Percentiles rank a stretch among this genome's conserved stretches.
Conservation (phyloP, 2,113 vertebrate species). For the Sinocyclocheilus anshuiensis region DNA sequence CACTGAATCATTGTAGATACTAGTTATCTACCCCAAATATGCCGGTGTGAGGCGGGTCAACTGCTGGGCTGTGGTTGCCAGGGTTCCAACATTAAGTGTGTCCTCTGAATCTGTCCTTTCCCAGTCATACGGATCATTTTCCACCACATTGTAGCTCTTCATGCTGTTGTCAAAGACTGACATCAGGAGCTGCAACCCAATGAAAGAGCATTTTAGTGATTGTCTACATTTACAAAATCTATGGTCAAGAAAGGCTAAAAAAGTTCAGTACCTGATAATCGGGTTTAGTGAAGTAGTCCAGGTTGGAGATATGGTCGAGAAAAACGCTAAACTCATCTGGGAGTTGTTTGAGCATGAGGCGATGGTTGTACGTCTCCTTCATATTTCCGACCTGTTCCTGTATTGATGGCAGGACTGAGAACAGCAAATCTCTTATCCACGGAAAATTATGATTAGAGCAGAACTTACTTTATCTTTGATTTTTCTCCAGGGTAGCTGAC, state of each 20-base stretch:
- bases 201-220: not conserved
- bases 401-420: not conserved
- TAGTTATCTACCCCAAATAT: slow-evolving; percentile 85
- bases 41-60: slow-evolving; percentile 94
- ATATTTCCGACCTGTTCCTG: slow-evolving; percentile 98
- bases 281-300: slow-evolving; percentile 97
- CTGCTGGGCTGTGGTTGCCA: slow-evolving; percentile 87
- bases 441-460: not conserved
- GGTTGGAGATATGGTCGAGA: slow-evolving; percentile 89
- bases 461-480: slow-evolving; percentile 94
- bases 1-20: too few relatives aligned
- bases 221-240: not conserved
- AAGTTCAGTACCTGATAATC: slow-evolving; percentile 87
- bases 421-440: not conserved
- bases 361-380: slow-evolving; percentile 95
- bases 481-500: slow-evolving; percentile 97
- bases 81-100: slow-evolving; percentile 84
- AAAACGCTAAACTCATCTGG: slow-evolving; percentile 90
- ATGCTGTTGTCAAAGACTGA: slow-evolving; percentile 95
- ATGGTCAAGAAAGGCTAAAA: not conserved
- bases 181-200: slow-evolving; percentile 83
- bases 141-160: slow-evolving; percentile 87
- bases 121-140: slow-evolving; percentile 97
- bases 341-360: slow-evolving; percentile 96
- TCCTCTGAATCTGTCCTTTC: slow-evolving; percentile 90